Base-by-base conservation (phyloP, 2,797 vertebrate genomes). In the Siniperca scherzeri region DNA sequence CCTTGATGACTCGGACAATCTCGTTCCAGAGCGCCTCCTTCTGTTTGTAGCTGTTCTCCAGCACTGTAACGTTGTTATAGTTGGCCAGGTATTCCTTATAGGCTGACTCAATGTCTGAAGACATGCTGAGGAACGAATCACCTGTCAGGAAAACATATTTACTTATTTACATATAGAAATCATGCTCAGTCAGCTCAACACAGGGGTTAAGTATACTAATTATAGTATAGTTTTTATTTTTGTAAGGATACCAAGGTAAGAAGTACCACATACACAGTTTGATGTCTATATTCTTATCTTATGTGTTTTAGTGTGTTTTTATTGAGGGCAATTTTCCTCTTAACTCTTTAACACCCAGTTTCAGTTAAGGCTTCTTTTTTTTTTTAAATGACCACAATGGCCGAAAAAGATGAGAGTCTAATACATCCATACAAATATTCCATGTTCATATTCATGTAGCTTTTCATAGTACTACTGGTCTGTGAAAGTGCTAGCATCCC, bases 61-160 rank as follows among this genome's bases (percentile, higher is more conserved):
- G 70, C 70, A 92, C 76, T 0, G 97, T 95, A 2, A 98, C 91
- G 3, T 96, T 94, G 55, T 93, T 96, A 0, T 98, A 99, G 96
- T 95, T 96, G 87, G 95, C 92, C 90, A 99, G 95, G 88, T 99
- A 99, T 82, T 96, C 95, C 81, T 95, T 97, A 81, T 99, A 99
- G 14, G 96, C 93, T 0, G 87, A 91, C 86, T 99, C 97, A 12
- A 99, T 96, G 84, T 98, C 97, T 14, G 96, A 93, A 64, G 96
- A 97, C 91, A 97, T 94, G 70, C 95, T 94, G 79, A 99, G 96
- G 94, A 99, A 99, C 0, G 97, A 84, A 3, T 94, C 60, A 67
- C 98, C 98, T 99, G 93, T 17, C 50, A 66, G 76, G 55, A 40
- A 60, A 22, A 78, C 1, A 25, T 7, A 2, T 1, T 5, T 22